These are phyloP conservation scores for Protomyctophum bolini DNA, from an alignment of 2,113 vertebrate species.

Conservation along the genomic window DNA sequence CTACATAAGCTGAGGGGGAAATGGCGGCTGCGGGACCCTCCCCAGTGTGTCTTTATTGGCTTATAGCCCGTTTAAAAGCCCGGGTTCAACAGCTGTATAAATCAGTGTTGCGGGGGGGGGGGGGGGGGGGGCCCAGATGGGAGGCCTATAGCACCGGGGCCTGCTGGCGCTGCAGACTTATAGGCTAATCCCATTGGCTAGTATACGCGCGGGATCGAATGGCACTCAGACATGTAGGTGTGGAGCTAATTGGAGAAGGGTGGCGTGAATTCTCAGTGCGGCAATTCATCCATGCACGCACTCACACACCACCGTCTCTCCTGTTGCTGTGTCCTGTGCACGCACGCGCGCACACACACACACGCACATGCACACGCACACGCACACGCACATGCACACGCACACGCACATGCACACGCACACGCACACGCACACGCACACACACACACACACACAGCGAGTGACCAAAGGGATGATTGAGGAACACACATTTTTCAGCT, in stretches of 20 bases:
- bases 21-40: conserved; percentile 17
- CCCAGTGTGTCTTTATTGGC: conserved; percentile 20
- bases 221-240: conserved; percentile 23
- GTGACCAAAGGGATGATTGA: too few species aligned
- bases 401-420: too few species aligned
- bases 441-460: too few species aligned
- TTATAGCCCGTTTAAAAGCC: conserved; percentile 23
- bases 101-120: conserved; percentile 41
- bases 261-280: conserved; percentile 36
- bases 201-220: conserved; percentile 41
- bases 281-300: neutral
- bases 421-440: too few species aligned
- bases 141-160: neutral
- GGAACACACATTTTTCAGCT: neutral
- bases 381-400: too few species aligned
- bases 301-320: neutral
- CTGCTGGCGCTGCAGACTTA: conserved; percentile 6
- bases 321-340: neutral
- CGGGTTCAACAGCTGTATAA: conserved; percentile 35
- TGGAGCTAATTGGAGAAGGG: conserved; percentile 44
- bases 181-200: conserved; percentile 51
- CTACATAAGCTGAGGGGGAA: conserved; percentile 11
- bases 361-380: too few species aligned
- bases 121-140: too few species aligned
- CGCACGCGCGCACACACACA: too few species aligned